Evolutionary conservation across 2,113 vertebrate genomes (phyloP).

Genomic region (Pelusios castaneus): DNA sequence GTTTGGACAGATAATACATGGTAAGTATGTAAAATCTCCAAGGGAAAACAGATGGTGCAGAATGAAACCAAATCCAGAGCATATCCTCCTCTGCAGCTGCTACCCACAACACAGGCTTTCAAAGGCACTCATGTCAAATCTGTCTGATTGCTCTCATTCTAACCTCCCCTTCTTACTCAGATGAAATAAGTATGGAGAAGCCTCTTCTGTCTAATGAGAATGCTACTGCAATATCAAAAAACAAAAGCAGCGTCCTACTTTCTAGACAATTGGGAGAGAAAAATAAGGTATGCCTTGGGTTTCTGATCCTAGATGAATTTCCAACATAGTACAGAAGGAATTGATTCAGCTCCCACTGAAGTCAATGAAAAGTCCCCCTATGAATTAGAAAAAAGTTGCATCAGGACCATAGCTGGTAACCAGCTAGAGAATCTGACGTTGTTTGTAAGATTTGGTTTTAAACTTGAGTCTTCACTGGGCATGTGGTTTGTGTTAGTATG

Average conservation of each 20-base stretch:
- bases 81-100: not conserved
- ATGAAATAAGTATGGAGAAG: not conserved
- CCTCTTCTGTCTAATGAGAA: constrained; percentile 33
- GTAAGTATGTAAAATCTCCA: not conserved
- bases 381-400: not conserved
- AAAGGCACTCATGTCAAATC: not conserved
- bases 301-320: not conserved
- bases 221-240: not conserved
- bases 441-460: not conserved
- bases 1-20: not conserved
- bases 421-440: not conserved
- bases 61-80: not conserved
- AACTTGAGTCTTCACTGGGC: not conserved
- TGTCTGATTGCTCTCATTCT: not conserved
- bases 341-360: not conserved
- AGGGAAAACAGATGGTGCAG: not conserved
- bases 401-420: not conserved
- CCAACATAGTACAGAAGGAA: not conserved
- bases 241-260: not conserved
- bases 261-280: not conserved
- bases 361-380: not conserved
- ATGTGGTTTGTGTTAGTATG: not conserved
- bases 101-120: not conserved
- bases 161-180: not conserved
- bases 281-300: not conserved